Conservation (phyloP, 2,113 vertebrate species). For the Dinomys branickii region DNA sequence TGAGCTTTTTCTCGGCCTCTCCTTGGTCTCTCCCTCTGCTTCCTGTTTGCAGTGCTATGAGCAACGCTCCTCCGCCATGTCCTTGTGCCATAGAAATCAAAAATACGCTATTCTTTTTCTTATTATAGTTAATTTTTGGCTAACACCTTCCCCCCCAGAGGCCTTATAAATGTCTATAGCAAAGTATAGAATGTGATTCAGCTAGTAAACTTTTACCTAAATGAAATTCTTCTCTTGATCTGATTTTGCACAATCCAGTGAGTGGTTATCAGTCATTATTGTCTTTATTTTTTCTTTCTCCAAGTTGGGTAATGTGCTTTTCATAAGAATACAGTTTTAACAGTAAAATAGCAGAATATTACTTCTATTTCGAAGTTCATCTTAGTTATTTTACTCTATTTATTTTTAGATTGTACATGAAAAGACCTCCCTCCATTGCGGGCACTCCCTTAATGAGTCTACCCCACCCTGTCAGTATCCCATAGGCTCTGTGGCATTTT, state of each 20-base stretch:
- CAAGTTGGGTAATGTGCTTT: neutral
- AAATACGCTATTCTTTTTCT: neutral
- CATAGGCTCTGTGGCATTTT: neutral
- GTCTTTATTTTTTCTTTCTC: neutral
- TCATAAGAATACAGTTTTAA: neutral
- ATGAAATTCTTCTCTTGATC: neutral
- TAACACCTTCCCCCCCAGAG: neutral
- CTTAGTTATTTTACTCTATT: neutral
- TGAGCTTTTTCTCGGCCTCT: neutral
- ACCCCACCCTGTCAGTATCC: neutral
- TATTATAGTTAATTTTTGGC: neutral
- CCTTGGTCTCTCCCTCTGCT: neutral
- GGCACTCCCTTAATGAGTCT: neutral
- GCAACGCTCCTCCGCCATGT: neutral
- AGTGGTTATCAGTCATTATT: neutral
- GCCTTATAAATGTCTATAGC: neutral
- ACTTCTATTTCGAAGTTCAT: neutral
- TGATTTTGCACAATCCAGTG: constrained; percentile 14
- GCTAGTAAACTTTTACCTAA: constrained; percentile 5
- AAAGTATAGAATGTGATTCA: neutral
- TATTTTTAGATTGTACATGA: neutral
- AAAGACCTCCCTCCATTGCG: neutral
- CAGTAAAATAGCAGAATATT: neutral
- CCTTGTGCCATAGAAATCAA: neutral
- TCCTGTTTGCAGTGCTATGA: neutral